Base-by-base conservation (phyloP, 2,113 vertebrate species). In the Isichthys henryi region DNA sequence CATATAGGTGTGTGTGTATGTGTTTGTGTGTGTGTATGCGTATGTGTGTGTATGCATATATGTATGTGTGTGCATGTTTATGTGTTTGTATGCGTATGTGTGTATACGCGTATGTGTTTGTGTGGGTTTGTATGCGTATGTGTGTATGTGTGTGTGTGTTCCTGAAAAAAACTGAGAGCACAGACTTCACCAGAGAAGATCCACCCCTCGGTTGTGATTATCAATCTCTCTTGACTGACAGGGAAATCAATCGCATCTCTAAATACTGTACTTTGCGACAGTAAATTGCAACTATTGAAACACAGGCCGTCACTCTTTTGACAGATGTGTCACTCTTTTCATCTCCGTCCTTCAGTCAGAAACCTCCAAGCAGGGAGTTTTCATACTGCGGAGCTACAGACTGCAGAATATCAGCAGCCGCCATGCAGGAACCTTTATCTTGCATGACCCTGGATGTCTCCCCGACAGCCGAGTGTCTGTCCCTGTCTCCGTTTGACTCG, bases 171-270 rank as follows among this genome's bases (percentile, higher is more conserved):
- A 88, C 13, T 53, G 27, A 80, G 27, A 48, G 48, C 31, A 45
- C 45, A 53, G 46, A 35, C 70, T 88, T 52, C 48, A 23, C 46
- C 70, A 88, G 27, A 50, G n/a, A 77, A 56, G 49, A 46, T 80
- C 21, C 27, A 11, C 62, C 58, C 49, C 19, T 19, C 46, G 17
- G 66, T 49, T 56, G 70, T 80, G 49, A 56, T 89, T 89, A 89
- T 89, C 56, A 89, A 89, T 53, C 49, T 89, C 52, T 35, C 74
- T 46, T 56, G 50, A 87, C 87, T 89, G 88, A 53, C 88, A 89
- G 74, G 21, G 43, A 89, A 89, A 87, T 56, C 85, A 87, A 35
- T 53, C 50, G 17, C 13, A 53, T 48, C 49, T 53, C n/a, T 87
- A 87, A 87, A 39, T 87, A 87, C 85, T 87, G 49, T 53, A 87